phyloP scores from a whole-genome alignment of 2,888 invertebrate species.

The Encarsia formosa region DNA sequence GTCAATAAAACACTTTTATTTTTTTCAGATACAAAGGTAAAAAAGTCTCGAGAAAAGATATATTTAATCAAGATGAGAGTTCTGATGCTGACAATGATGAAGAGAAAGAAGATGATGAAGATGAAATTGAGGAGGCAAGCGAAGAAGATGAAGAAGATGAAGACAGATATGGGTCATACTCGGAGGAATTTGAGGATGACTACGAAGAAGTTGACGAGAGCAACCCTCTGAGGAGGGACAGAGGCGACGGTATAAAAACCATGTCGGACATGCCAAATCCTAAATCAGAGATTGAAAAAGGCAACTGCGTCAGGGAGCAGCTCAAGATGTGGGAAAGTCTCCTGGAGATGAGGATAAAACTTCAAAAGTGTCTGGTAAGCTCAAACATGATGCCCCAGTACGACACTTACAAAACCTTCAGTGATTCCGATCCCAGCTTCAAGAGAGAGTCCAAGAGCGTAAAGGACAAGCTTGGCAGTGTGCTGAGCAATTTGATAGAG shows the following conservation, averaged over 20 bases:
- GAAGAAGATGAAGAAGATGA: conserved; percentile 28
- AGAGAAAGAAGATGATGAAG: conserved; percentile 21
- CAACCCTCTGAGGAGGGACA: conserved; percentile 51
- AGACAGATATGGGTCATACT: conserved; percentile 28
- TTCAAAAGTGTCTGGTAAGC: conserved; percentile 74
- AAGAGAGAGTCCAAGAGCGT: conserved; percentile 54
- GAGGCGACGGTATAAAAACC: conserved; percentile 54
- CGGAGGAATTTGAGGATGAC: conserved; percentile 40
- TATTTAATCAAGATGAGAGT: conserved; percentile 32
- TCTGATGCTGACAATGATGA: conserved; percentile 36
- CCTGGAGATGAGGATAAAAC: conserved; percentile 79
- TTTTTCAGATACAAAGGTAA: conserved; percentile 64
- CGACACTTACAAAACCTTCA: conserved; percentile 54
- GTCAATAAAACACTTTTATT: conserved; percentile 1
- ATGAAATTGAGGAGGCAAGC: conserved; percentile 32
- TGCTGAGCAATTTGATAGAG: conserved; percentile 63
- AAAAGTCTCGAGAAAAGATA: conserved; percentile 60
- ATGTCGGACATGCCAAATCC: conserved; percentile 55
- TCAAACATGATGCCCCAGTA: conserved; percentile 77
- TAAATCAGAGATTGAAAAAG: conserved; percentile 62
- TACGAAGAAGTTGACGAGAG: conserved; percentile 41
- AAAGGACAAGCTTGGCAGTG: conserved; percentile 55
- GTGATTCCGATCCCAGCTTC: conserved; percentile 55
- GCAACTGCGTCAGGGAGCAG: conserved; percentile 66
- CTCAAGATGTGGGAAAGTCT: conserved; percentile 78